phyloP scores from a whole-genome alignment of 2,113 vertebrate species.

The Apistogramma diplotaenia region DNA sequence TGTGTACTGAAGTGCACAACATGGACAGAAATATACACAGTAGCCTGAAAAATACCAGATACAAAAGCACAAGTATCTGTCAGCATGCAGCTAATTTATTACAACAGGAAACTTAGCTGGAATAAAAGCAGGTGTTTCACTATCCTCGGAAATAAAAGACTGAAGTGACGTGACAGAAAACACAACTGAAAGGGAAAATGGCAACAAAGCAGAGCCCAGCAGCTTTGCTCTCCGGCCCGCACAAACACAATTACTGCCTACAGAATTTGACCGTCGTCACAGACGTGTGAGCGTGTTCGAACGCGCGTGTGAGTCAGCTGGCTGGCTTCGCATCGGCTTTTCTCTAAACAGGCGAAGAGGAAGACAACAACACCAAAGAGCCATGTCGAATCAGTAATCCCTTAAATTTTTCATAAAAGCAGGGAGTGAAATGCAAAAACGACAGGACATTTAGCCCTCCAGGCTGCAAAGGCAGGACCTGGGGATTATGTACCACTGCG shows the following conservation, averaged over 20 bases:
- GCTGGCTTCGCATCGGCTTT: slow-evolving; percentile 33
- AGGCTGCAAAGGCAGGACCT: slow-evolving; percentile 23
- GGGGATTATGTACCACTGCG: slow-evolving; percentile 61
- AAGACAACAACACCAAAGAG: slow-evolving; percentile 54
- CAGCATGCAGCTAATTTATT: slow-evolving; percentile 7
- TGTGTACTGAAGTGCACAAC: neutral
- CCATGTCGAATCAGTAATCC: slow-evolving; percentile 72
- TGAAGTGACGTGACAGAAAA: slow-evolving; percentile 5
- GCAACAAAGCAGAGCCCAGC: slow-evolving; percentile 9
- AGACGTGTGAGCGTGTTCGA: neutral
- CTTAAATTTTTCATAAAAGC: slow-evolving; percentile 57
- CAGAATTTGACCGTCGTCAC: slow-evolving; percentile 31
- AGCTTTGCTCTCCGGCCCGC: neutral
- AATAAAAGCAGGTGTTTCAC: slow-evolving; percentile 1
- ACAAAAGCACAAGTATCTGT: neutral
- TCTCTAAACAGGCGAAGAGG: slow-evolving; percentile 41
- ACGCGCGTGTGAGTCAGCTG: neutral
- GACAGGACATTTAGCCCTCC: slow-evolving; percentile 49
- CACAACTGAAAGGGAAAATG: slow-evolving; percentile 2
- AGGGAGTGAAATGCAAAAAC: slow-evolving; percentile 52
- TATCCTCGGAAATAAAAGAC: neutral
- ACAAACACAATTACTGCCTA: slow-evolving; percentile 34
- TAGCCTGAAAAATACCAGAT: neutral
- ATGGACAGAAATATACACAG: neutral
- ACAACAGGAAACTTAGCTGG: neutral